Evolutionary conservation across 2,797 vertebrate genomes (phyloP), one percentile per base, ranked within the genome.

Genomic region (Margarornis squamiger): DNA sequence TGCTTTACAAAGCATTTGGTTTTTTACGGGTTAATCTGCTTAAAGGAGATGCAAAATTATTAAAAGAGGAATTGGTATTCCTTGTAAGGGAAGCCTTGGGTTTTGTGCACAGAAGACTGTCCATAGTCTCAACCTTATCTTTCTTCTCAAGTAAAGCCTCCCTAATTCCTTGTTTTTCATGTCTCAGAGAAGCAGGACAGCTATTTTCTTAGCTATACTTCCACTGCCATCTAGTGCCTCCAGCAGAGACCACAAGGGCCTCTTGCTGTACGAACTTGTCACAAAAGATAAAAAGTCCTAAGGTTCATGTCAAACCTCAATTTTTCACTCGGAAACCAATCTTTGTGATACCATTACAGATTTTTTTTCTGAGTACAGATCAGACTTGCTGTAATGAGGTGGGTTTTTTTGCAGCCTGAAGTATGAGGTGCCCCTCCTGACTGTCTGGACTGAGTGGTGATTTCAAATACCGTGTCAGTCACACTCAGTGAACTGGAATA

Each of bases 141-240:
- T 85, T 86, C 81, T 36, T 62, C 74, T 85, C 55, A 58, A 94
- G 95, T 43, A 86, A 97, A 95, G 76, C 49, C 78, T 59, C 66
- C 79, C 62, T 59, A 57, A 3, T 38, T 54, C 27, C 32, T 27
- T 23, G 51, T 55, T 74, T 93, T 62, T 29, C 51, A 2, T 0
- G 45, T n/a, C 59, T 73, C 39, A 23, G 58, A 27, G 62, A 17
- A 66, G 17, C 7, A 6, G n/a, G 14, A 8, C 2, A 6, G 14
- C 17, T 6, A 1, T 13, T 57, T 49, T 36, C 15, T 97, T 94
- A 83, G 49, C 36, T 58, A 2, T 84, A 23, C 80, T 92, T 86
- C 90, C 95, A 96, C 95, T 98, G 98, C 97, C 98, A 98, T 97
- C 98, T 97, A 95, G 96, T 91, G 98, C 55, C 39, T 2, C 41